These are phyloP conservation scores for Proterorhinus semilunaris DNA, from an alignment of 2,113 vertebrate genomes.

Conservation along the genomic window DNA sequence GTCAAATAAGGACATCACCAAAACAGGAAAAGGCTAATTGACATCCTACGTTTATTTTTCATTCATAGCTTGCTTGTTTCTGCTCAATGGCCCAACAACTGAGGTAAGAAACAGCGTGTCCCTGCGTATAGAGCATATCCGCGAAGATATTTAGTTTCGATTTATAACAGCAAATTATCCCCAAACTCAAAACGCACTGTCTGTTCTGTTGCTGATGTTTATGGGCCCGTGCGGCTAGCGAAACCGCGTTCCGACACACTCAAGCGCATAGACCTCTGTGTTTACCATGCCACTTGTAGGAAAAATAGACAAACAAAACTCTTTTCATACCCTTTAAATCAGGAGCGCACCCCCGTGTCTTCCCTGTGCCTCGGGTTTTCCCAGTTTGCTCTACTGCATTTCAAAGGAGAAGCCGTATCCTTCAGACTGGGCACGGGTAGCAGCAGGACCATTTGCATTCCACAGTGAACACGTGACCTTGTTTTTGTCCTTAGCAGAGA, in stretches of 20 bases:
- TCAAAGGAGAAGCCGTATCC: constrained; percentile 56
- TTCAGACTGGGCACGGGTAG: constrained; percentile 49
- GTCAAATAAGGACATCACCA: no score
- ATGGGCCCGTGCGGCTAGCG: constrained; percentile 40
- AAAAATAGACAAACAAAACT: constrained; percentile 6
- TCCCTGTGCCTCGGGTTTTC: constrained; percentile 29
- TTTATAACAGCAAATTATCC: constrained; percentile 33
- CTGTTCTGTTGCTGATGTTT: constrained; percentile 17
- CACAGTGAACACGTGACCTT: constrained; percentile 63
- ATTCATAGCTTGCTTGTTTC: no score
- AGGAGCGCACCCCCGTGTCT: constrained; percentile 31
- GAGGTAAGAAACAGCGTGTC: neutral
- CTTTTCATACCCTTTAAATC: constrained; percentile 62
- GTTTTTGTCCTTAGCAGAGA: constrained; percentile 53
- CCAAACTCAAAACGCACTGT: neutral
- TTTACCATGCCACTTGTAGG: constrained; percentile 18
- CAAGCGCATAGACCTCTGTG: constrained; percentile 15
- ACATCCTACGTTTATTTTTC: no score
- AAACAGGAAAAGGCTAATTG: no score
- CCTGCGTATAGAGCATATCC: neutral
- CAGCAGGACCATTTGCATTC: constrained; percentile 67
- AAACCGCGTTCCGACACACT: constrained; percentile 56
- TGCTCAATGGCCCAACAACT: no score
- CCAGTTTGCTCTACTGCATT: constrained; percentile 68
- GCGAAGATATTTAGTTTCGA: neutral